Conservation (phyloP, 2,888 invertebrate species). For the Entomobrya multifasciata region DNA sequence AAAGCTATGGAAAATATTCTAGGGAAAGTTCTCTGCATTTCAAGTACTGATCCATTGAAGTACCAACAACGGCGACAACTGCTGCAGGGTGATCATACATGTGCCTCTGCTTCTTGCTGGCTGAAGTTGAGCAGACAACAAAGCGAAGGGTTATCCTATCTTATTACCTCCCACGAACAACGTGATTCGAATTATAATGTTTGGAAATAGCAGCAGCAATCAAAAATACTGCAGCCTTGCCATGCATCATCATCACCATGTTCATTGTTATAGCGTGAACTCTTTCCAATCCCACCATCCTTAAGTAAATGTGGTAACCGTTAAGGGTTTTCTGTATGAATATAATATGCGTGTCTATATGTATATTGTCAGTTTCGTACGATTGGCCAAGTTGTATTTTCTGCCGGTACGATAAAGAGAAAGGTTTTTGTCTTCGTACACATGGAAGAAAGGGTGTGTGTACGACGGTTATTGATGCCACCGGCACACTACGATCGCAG, state of each 20-base stretch:
- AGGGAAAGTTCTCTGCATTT: constrained; percentile 33
- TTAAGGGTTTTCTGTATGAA: not conserved
- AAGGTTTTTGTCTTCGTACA: constrained; percentile 35
- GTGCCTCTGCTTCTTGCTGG: too few relatives aligned
- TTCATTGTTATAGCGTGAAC: constrained; percentile 20
- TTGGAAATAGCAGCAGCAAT: constrained; percentile 75
- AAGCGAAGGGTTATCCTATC: constrained; percentile 77
- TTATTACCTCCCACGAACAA: constrained; percentile 79
- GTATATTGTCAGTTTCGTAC: constrained; percentile 5
- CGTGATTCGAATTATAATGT: constrained; percentile 79
- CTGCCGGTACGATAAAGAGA: not conserved
- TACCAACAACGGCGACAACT: constrained; percentile 10
- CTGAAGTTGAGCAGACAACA: constrained; percentile 46
- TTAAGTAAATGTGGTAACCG: constrained; percentile 11
- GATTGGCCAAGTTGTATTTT: not conserved
- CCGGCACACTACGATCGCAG: constrained; percentile 34
- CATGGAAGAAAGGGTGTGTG: not conserved
- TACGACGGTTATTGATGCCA: constrained; percentile 55
- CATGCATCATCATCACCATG: constrained; percentile 64
- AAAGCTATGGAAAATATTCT: constrained; percentile 12
- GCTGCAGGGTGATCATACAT: not conserved
- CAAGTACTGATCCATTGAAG: constrained; percentile 9
- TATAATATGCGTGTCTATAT: not conserved
- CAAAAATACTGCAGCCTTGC: constrained; percentile 77
- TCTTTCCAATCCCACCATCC: not conserved